Base-by-base conservation (phyloP, 1,140 invertebrate genomes). In the Lasioglossum baleicum region DNA sequence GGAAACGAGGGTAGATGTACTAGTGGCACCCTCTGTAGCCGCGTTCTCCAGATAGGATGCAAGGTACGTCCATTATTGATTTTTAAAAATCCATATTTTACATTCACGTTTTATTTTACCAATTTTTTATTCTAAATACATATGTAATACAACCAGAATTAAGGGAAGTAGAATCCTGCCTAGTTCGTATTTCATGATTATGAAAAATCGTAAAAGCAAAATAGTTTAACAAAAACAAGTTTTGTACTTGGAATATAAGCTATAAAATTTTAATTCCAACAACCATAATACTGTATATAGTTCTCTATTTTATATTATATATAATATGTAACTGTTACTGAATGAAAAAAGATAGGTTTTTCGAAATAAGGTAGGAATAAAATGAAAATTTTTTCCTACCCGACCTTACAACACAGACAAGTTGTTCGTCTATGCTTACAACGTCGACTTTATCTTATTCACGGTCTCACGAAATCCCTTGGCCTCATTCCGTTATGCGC, bases 361-460 rank as follows among this genome's bases (percentile, higher is more conserved):
- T 48, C 1, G 2, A 48, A 11, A 48, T 48, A 48, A 48, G 44
- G 2, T 48, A 48, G 44, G 74, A 84, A 76, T 35, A 76, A 56
- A 51, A 26, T 56, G 2, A 7, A 78, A 66, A 63, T 71, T 64
- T 71, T 77, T 78, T 63, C 71, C 80, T 75, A 73, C 87, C 72
- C 83, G 83, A 87, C 87, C 82, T 86, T 82, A 81, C 75, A 85
- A 78, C 86, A 85, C 88, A 75, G 87, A 90, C 85, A 53, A 3
- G 51, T 53, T 53, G 17, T 3, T 53, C 51, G 51, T 20, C 17
- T 15, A 53, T 53, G 15, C 15, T 53, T 53, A 53, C 77, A 85
- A 78, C 86, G 85, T 88, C 79, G 87, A 90, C 85, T 92, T 91
- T 90, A 90, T 91, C 87, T 91, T 90, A 92, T 90, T 92, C 90